Conservation (phyloP, 1,140 invertebrate species). For the Cardiocondyla obscurior region DNA sequence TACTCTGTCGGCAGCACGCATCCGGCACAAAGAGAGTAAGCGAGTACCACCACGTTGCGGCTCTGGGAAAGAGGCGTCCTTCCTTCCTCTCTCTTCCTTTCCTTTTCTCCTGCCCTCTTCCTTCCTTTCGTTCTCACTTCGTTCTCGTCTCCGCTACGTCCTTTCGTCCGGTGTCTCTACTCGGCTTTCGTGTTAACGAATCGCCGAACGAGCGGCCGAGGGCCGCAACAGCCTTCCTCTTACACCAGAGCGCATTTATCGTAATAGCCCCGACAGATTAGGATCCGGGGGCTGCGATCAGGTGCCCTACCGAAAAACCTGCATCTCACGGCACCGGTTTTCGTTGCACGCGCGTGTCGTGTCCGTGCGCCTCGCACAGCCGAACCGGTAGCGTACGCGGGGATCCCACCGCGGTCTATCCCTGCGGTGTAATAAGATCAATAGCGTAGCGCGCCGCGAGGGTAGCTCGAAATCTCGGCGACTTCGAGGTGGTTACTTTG, state of each 20-base stretch:
- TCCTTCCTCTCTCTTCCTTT: conserved; percentile 55
- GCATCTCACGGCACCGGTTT: conserved; percentile 63
- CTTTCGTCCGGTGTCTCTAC: conserved; percentile 46
- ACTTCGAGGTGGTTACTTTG: neutral
- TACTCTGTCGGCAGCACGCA: conserved; percentile 76
- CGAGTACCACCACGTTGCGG: conserved; percentile 63
- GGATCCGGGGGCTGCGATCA: conserved; percentile 48
- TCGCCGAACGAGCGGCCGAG: conserved; percentile 24
- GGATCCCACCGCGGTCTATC: neutral
- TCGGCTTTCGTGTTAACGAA: conserved; percentile 52
- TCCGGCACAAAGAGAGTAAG: conserved; percentile 78
- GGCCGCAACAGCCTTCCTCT: conserved; percentile 31
- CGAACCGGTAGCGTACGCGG: conserved; percentile 33
- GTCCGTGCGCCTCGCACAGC: conserved; percentile 11
- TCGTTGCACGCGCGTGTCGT: conserved; percentile 21
- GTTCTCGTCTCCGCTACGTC: conserved; percentile 23
- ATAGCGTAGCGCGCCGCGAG: conserved; percentile 23
- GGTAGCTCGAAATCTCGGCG: neutral
- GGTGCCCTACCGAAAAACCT: conserved; percentile 65
- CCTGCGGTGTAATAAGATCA: conserved; percentile 30
- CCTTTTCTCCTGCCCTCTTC: conserved; percentile 21
- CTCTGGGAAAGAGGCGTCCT: conserved; percentile 77
- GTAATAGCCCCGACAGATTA: conserved; percentile 68
- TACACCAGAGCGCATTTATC: conserved; percentile 65
- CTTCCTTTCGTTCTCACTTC: neutral